Percentiles rank a stretch among this genome's conserved stretches.
Evolutionary conservation across 2,113 vertebrate species (phyloP).

Genomic region (Plecotus auritus): DNA sequence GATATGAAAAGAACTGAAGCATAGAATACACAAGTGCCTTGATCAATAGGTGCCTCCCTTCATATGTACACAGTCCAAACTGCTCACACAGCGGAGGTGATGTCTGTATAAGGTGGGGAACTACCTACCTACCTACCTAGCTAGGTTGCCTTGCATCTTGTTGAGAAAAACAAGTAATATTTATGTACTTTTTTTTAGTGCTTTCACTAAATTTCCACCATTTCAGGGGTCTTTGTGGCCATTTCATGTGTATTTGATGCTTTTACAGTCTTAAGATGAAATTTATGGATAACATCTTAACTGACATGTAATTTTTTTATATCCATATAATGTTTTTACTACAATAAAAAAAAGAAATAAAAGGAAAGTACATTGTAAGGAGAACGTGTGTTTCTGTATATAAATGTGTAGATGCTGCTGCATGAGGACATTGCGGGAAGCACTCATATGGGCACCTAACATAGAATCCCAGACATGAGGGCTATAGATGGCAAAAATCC

Average conservation of each 20-base stretch:
- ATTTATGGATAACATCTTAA: background rate
- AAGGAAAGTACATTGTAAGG: background rate
- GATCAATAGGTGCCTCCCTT: background rate
- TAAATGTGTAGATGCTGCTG: no score
- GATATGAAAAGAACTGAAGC: background rate
- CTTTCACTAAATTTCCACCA: background rate
- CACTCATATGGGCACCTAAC: accelerated
- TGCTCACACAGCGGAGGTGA: background rate
- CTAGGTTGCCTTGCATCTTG: background rate
- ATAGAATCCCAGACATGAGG: background rate
- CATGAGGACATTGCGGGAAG: background rate
- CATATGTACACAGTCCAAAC: background rate
- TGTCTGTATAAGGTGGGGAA: background rate
- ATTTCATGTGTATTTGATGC: background rate
- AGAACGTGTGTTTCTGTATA: background rate
- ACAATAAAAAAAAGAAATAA: background rate
- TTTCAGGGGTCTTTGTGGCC: background rate
- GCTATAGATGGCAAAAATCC: background rate
- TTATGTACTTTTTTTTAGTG: background rate
- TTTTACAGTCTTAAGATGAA: slow-evolving; percentile 13
- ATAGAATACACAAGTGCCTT: background rate
- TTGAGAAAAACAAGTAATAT: background rate
- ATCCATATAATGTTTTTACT: background rate
- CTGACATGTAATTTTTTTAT: background rate
- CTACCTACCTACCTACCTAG: background rate